Base-by-base conservation (phyloP, 2,113 vertebrate species). In the Microcebus murinus region DNA sequence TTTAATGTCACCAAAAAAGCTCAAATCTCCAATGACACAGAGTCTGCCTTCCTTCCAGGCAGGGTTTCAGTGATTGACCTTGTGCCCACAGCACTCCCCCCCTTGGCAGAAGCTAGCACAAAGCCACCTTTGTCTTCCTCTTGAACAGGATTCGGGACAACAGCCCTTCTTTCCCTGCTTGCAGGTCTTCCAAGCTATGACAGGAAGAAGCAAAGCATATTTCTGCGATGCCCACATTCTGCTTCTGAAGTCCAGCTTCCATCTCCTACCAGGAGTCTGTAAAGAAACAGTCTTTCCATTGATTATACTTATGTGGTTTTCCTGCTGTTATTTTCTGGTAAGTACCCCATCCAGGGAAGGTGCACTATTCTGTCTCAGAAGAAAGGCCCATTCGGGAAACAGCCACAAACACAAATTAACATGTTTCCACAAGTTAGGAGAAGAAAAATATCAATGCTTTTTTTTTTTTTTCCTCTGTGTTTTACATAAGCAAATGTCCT, bases 1-100 rank as follows among this genome's bases (percentile, higher is more conserved):
- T 93, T 50, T 87, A 76, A 42, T 14, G 39, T 61, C 92, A 90
- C 73, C 86, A 86, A 92, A 91, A 86, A 92, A 91, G 15, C 42
- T 48, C 67, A 34, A 48, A 13, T 65, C 70, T 95, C 82, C n/a
- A n/a, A 9, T 90, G 76, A 63, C 59, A 15, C 59, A 77, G 42
- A 34, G 31, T 87, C 85, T 77, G 90, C 80, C 84, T 92, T 92
- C 25, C 21, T 90, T 82, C 31, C 27, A 70, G 79, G 73, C 85
- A 90, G 89, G 36, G 67, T 92, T 94, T 84, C 92, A 39, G 59
- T 81, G 80, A 86, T 67, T 81, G 89, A 70, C 39, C 50, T 57
- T 9, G 11, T 63, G 42, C 57, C 36, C 29, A 63, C 8, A 34
- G 48, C 27, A 67, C 63, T 61, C 34, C 63, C 52, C 52, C 50